A percentile compares a stretch with the other conserved stretches of the same genome.
Conservation (phyloP, 1,140 invertebrate genomes). For the Carposina sasakii region DNA sequence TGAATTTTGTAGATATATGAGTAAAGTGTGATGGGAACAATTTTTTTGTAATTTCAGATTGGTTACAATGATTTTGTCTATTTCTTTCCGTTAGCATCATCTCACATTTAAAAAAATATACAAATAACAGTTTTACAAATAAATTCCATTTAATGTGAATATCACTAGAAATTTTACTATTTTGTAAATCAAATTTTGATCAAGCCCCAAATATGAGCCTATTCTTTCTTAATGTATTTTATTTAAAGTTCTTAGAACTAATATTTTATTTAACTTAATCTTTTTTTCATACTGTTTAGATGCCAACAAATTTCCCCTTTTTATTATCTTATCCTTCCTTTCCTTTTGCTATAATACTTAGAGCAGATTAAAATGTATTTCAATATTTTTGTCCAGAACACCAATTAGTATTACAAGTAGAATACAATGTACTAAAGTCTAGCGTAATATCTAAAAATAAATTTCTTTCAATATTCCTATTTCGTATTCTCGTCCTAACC, state of each 20-base stretch:
- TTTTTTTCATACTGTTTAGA: too few species aligned
- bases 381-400: conserved; percentile 44
- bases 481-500: conserved; percentile 24
- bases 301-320: too few species aligned
- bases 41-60: conserved; percentile 32
- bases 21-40: conserved; percentile 59
- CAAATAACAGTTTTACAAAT: background rate
- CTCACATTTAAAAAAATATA: background rate
- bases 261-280: too few species aligned
- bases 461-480: conserved; percentile 32
- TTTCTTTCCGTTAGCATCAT: background rate
- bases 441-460: conserved; percentile 23
- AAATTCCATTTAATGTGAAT: background rate
- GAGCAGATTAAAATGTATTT: too few species aligned
- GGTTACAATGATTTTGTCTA: background rate
- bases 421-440: too few species aligned
- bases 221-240: too few species aligned
- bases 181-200: background rate
- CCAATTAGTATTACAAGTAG: conserved; percentile 48
- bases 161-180: too few species aligned
- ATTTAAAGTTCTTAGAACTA: too few species aligned
- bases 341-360: too few species aligned
- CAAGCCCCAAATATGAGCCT: background rate
- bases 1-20: conserved; percentile 50
- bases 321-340: too few species aligned